Evolutionary conservation across 2,113 vertebrate species (phyloP), one percentile per base, ranked within the genome.

Genomic region (pig (Sus scrofa)): DNA sequence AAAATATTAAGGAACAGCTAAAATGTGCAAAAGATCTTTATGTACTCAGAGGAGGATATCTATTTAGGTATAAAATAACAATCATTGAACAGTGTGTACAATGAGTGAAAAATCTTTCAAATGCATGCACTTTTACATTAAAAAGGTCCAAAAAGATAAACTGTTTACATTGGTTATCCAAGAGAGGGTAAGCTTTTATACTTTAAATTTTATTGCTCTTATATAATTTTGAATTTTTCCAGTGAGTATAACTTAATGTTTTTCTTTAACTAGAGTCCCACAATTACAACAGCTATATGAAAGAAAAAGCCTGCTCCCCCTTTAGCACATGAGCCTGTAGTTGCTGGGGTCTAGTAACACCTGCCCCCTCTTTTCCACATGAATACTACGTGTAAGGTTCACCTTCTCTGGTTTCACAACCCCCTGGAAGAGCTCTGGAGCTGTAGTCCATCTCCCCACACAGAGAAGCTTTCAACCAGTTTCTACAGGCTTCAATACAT

Each of bases 1-100:
- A 84, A 94, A 89, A 79, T 50, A 84, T 50, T 81, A 77, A 94
- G 91, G 27, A 82, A 26, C 39, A 86, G 37, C 67, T 96, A 86
- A 94, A 96, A 90, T 32, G n/a, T 68, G 18, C 37, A 65, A 6
- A 39, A 56, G n/a, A 82, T 77, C 52, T 83, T 89, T 44, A 26
- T 54, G 63, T 34, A 52, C 39, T 32, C 24, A 87, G 63, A 26
- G 56, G 81, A 96, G 20, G 7, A 60, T 58, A 52, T 74, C 39
- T 87, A 39, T 79, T 93, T 62, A 90, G 74, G 78, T 22, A 24
- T 7, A 85, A 89, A 91, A 93, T 78, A 20, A 7, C 79, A 81
- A 39, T 82, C 83, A 52, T n/a, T 81, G 32, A 84, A 60, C 6
- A 81, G 79, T n/a, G 52, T 44, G 6, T n/a, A 79, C 22, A 67